Evolutionary conservation across 2,797 vertebrate genomes (phyloP).

Genomic region (Oreochromis grahami): DNA sequence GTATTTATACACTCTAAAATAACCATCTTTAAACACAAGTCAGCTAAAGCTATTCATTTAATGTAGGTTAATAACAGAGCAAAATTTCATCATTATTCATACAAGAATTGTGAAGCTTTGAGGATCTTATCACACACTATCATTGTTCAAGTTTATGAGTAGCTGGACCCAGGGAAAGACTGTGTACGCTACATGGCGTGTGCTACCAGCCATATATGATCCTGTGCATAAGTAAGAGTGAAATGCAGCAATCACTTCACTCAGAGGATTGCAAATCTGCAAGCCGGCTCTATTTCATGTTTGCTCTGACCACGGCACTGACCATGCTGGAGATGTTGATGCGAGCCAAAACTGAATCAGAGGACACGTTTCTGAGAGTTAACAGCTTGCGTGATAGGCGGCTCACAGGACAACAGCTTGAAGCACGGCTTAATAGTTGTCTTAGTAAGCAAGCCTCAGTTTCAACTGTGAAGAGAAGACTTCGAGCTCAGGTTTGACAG

Average conservation of each 20-base stretch:
- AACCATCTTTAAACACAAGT: constrained; percentile 34
- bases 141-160: constrained; percentile 9
- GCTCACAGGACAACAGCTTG: neutral
- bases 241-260: constrained; percentile 11
- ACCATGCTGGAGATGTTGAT: neutral
- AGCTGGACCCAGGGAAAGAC: neutral
- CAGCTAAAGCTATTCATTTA: constrained; percentile 45
- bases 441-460: neutral
- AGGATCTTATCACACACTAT: constrained; percentile 20
- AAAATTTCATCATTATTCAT: constrained; percentile 30
- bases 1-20: neutral
- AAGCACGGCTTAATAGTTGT: neutral
- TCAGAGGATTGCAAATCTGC: neutral
- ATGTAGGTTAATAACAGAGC: constrained; percentile 12
- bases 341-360: neutral
- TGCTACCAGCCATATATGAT: constrained; percentile 48
- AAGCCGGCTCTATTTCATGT: neutral
- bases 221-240: constrained; percentile 35
- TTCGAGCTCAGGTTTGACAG: neutral
- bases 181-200: neutral
- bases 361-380: neutral
- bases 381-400: neutral
- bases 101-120: constrained; percentile 2
- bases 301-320: neutral
- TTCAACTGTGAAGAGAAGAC: neutral